These are phyloP conservation scores for Leptothorax acervorum DNA, from an alignment of 2,888 invertebrate species.

Conservation along the genomic window DNA sequence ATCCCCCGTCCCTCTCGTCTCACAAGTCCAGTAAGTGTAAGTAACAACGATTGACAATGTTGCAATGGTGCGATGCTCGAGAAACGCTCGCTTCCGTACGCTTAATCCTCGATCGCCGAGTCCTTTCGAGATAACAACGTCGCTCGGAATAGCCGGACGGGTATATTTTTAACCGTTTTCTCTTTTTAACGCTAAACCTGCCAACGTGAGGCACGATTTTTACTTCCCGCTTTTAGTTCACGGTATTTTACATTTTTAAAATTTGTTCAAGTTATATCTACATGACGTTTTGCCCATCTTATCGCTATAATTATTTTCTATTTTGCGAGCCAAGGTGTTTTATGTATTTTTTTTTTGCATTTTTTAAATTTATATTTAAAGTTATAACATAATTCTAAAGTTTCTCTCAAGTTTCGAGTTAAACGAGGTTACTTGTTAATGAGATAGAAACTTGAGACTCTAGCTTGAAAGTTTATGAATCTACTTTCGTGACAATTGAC, in stretches of 20 bases:
- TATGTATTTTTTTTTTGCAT: neutral
- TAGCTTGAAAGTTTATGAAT: neutral
- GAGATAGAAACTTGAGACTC: conserved; percentile 3
- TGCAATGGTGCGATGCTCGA: conserved; percentile 35
- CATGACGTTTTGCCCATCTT: neutral
- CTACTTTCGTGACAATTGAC: conserved; percentile 3
- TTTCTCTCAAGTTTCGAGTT: conserved; percentile 21
- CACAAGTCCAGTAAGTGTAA: conserved; percentile 85
- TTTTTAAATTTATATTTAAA: neutral
- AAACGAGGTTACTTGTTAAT: conserved; percentile 32
- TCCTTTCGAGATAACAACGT: conserved; percentile 27
- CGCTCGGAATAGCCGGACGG: neutral
- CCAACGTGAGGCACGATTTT: neutral
- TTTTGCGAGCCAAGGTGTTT: neutral
- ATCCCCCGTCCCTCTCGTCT: conserved; percentile 86
- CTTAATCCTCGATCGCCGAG: conserved; percentile 35
- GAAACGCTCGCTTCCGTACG: conserved; percentile 40
- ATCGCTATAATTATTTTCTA: neutral
- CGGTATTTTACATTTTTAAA: neutral
- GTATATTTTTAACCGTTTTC: conserved; percentile 23
- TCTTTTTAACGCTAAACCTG: conserved; percentile 11
- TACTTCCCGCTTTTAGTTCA: neutral
- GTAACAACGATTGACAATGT: conserved; percentile 66
- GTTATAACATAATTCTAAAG: conserved; percentile 2
- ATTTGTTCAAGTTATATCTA: neutral